Conservation (phyloP, 2,888 invertebrate species). For the Caenorhabditis panamensis region DNA sequence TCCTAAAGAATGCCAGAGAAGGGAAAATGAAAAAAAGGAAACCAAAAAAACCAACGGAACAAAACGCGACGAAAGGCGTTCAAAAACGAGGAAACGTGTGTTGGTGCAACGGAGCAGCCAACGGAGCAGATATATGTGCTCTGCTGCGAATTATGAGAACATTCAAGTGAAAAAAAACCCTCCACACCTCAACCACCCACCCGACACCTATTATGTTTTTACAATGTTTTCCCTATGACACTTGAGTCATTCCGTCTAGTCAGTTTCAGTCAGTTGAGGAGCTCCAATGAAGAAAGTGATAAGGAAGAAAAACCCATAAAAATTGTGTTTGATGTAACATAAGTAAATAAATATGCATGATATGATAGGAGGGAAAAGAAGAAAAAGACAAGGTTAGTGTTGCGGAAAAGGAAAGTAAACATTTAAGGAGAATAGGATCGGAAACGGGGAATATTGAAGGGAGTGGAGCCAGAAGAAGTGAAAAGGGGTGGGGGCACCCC, state of each 20-base stretch:
- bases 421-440: slow-evolving; percentile 19
- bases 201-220: slow-evolving; percentile 18
- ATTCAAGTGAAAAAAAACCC: slow-evolving; percentile 19
- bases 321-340: neutral
- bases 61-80: slow-evolving; percentile 34
- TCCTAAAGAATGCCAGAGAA: slow-evolving; percentile 1
- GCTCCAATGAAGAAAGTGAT: slow-evolving; percentile 17
- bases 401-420: slow-evolving; percentile 31
- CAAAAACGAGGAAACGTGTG: slow-evolving; percentile 53
- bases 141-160: slow-evolving; percentile 34
- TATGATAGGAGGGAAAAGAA: neutral
- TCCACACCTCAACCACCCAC: neutral
- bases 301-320: slow-evolving; percentile 5
- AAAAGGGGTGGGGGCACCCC: neutral
- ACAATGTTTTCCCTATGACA: neutral
- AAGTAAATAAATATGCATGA: neutral
- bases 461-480: neutral
- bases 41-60: slow-evolving; percentile 1
- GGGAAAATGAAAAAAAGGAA: neutral
- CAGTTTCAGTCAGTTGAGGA: neutral
- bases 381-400: slow-evolving; percentile 28
- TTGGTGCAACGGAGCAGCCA: slow-evolving; percentile 14
- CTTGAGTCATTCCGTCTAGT: slow-evolving; percentile 23
- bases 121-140: slow-evolving; percentile 5
- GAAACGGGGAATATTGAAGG: slow-evolving; percentile 15